These are phyloP conservation scores for Epizoanthus illoricatus DNA, from an alignment of 92 coral and sea anemone species.

Conservation along the genomic window DNA sequence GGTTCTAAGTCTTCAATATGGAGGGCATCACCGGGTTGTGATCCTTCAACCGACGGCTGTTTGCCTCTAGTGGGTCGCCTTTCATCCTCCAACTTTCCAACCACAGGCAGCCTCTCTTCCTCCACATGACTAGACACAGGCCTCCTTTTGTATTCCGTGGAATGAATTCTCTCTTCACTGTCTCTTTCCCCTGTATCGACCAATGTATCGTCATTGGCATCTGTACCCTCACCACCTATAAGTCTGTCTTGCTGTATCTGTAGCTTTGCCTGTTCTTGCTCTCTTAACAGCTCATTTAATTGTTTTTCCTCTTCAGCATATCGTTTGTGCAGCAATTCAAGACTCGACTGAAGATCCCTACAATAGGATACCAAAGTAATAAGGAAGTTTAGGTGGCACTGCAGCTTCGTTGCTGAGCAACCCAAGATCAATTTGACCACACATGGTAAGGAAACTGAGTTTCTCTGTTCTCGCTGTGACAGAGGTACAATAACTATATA, in stretches of 20 bases:
- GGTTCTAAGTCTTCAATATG: conserved; percentile 82
- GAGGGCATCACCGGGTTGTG: conserved; percentile 48
- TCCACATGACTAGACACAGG: conserved; percentile 1
- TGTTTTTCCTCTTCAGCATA: conserved; percentile 23
- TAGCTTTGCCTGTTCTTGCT: conserved; percentile 25
- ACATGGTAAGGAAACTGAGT: not conserved
- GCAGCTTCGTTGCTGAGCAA: not conserved
- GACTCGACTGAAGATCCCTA: conserved; percentile 33
- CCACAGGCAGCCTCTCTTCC: not conserved
- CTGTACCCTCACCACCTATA: not conserved
- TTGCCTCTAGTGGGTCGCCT: not conserved
- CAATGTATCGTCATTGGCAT: conserved; percentile 27
- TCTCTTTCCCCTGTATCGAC: conserved; percentile 7
- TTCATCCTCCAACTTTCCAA: not conserved
- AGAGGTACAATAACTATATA: not conserved
- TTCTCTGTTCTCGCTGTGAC: not conserved
- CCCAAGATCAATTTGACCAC: not conserved
- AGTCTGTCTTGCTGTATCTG: not conserved
- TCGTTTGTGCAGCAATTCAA: conserved; percentile 27
- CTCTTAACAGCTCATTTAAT: conserved; percentile 34
- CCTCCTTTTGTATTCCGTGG: not conserved
- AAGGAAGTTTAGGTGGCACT: too few relatives aligned
- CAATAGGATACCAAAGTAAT: not conserved
- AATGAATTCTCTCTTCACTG: not conserved
- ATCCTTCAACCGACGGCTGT: conserved; percentile 30